Base-by-base conservation (phyloP, 1,140 invertebrate genomes). In the Drosophila melanica region DNA sequence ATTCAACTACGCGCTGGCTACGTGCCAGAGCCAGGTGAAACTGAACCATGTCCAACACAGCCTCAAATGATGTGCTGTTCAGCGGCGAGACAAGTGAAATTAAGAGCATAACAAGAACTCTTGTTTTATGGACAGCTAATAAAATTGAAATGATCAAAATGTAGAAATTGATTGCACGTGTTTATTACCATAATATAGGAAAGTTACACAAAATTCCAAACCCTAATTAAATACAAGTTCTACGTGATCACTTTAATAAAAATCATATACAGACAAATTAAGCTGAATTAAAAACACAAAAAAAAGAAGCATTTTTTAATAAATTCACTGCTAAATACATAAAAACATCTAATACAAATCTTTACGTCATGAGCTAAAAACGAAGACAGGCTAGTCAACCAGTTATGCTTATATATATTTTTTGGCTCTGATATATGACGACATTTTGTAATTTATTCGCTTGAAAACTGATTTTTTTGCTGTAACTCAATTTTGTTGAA, bases 371-470 rank as follows among this genome's bases (percentile, higher is more conserved):
- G 41, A 48, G 6, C 12, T 2, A 14, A 27, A 55, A 55, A 42
- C n/a, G 9, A 6, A 41, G 16, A 50, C 23, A 27, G 41, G 44
- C 41, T 54, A 33, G 60, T 18, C n/a, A 71, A 57, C 68, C 68
- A 65, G 68, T 71, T 71, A 23, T 16, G 8, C 35, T 48, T 48
- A 23, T 41, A 37, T 48, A 30, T 47, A 47, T 63, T 18, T 20
- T 48, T 37, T 11, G 20, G 20, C 37, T 30, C 54, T 39, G 64
- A 54, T 41, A 60, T 27, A 53, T 73, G 54, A 67, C 70, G 58
- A 68, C 55, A 67, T 53, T 73, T 67, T 68, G 64, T 68, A 60
- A 68, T 73, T 68, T 68, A 68, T 60, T 63, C 63, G 42, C 12
- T n/a, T 16, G 4, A 41, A 69, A 39, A 48, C 23, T 42, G 33